Conservation (phyloP, 1,140 invertebrate species). For the Leptinotarsa lineolata region DNA sequence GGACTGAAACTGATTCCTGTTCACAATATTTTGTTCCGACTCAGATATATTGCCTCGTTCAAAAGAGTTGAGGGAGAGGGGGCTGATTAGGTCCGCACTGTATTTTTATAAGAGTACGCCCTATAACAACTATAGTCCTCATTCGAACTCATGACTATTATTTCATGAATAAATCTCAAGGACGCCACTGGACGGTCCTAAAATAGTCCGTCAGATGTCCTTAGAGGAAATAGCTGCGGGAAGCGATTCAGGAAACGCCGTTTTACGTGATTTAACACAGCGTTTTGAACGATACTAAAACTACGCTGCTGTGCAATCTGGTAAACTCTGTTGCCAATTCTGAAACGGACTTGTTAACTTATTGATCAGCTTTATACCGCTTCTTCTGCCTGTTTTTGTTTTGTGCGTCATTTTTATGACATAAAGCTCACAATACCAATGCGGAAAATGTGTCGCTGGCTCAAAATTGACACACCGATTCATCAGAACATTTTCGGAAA, state of each 20-base stretch:
- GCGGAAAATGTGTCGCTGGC: too few relatives aligned
- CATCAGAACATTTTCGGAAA: too few relatives aligned
- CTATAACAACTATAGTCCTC: too few relatives aligned
- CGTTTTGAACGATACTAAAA: not conserved
- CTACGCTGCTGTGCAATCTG: conserved; percentile 4
- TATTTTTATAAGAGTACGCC: too few relatives aligned
- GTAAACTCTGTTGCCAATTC: conserved; percentile 6
- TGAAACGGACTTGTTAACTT: not conserved
- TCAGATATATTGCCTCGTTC: too few relatives aligned
- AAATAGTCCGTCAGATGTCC: not conserved
- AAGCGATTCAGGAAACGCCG: not conserved
- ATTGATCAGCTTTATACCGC: conserved; percentile 5
- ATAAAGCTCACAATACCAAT: not conserved
- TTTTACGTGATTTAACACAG: conserved; percentile 3
- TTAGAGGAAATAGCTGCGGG: conserved; percentile 2
- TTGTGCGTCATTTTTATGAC: not conserved
- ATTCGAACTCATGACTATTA: too few relatives aligned
- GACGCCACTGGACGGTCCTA: not conserved
- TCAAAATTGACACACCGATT: too few relatives aligned
- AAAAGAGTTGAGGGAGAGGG: too few relatives aligned
- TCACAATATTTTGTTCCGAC: too few relatives aligned
- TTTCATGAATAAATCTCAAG: not conserved
- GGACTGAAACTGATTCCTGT: too few relatives aligned
- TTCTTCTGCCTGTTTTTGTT: not conserved
- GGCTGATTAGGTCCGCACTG: too few relatives aligned